These are phyloP conservation scores for Caenorhabditis sinica DNA, from an alignment of 2,888 invertebrate species.

Conservation along the genomic window DNA sequence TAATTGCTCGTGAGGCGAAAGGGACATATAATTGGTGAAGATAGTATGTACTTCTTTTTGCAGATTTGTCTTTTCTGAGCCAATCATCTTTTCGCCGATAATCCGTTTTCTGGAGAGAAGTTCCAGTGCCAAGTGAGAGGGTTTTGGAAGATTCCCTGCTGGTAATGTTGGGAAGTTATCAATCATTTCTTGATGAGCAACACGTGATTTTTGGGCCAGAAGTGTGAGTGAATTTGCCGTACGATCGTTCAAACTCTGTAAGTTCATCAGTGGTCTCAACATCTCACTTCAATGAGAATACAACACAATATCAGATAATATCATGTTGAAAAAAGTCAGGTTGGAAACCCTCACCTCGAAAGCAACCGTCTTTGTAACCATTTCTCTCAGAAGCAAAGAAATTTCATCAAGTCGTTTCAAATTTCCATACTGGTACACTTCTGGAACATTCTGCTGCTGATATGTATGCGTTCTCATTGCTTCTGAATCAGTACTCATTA, in stretches of 20 bases:
- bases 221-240: not conserved
- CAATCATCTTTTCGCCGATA: not conserved
- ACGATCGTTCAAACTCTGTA: constrained; percentile 5
- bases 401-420: not conserved
- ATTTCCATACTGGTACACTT: constrained; percentile 1
- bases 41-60: not conserved
- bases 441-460: constrained; percentile 8
- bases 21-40: not conserved
- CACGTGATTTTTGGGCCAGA: not conserved
- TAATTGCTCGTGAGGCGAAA: not conserved
- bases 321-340: too few relatives aligned
- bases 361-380: not conserved
- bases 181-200: not conserved
- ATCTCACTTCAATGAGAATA: too few relatives aligned
- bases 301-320: too few relatives aligned
- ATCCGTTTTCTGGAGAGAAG: not conserved
- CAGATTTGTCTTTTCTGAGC: not conserved
- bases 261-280: not conserved
- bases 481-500: constrained; percentile 34
- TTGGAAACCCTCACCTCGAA: not conserved
- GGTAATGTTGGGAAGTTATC: not conserved
- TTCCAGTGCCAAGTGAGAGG: constrained; percentile 3
- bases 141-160: not conserved
- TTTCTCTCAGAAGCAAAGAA: not conserved
- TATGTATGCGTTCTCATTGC: constrained; percentile 7